These are phyloP conservation scores for Auanema sp. DNA, from an alignment of 2,888 invertebrate species.

Conservation along the genomic window DNA sequence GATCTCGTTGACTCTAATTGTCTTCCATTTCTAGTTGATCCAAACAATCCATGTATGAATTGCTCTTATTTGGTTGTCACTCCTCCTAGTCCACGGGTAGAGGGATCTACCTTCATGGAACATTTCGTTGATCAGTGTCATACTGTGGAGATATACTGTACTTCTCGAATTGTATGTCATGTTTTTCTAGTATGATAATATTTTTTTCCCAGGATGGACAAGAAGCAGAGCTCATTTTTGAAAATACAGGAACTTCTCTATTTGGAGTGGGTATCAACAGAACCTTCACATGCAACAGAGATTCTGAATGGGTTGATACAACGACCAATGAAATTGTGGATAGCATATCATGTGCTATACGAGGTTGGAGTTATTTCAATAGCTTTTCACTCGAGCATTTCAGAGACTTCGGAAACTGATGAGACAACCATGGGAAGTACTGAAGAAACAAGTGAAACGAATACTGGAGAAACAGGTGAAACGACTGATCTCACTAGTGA, in stretches of 20 bases:
- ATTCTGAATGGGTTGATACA: slow-evolving; percentile 32
- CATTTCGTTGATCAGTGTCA: slow-evolving; percentile 30
- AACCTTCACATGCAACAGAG: slow-evolving; percentile 33
- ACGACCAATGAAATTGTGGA: slow-evolving; percentile 24
- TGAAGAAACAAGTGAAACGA: background rate
- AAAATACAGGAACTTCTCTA: slow-evolving; percentile 11
- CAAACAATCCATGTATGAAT: slow-evolving; percentile 33
- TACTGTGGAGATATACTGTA: slow-evolving; percentile 36
- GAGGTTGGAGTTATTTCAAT: background rate
- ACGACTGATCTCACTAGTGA: background rate
- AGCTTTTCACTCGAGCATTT: background rate
- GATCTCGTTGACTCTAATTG: background rate
- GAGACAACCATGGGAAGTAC: background rate
- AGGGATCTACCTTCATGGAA: slow-evolving; percentile 38
- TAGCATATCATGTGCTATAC: slow-evolving; percentile 37
- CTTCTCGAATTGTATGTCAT: slow-evolving; percentile 39
- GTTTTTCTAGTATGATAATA: too few species aligned
- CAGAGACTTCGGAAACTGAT: background rate
- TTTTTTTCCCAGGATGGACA: slow-evolving; percentile 20
- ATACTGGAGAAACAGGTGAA: background rate
- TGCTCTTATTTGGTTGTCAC: slow-evolving; percentile 37
- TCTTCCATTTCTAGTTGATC: slow-evolving; percentile 11
- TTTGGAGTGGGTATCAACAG: slow-evolving; percentile 26
- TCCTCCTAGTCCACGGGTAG: slow-evolving; percentile 26
- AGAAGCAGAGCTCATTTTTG: slow-evolving; percentile 25